phyloP scores from a whole-genome alignment of 2,888 invertebrate genomes.

The Gasteruption jaculator region DNA sequence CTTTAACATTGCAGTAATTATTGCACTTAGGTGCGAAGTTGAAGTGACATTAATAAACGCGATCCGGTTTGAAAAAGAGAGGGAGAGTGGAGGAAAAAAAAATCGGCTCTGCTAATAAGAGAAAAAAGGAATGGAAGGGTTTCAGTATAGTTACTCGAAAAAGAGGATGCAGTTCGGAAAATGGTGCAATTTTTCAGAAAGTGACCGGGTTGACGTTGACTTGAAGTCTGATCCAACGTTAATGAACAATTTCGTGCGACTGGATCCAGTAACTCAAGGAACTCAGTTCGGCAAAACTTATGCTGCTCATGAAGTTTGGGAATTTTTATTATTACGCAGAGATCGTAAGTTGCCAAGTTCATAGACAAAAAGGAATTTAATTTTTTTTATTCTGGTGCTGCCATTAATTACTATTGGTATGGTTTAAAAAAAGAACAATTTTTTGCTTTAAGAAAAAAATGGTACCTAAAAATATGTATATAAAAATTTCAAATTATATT shows the following conservation, averaged over 20 bases:
- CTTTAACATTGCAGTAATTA: too few relatives aligned
- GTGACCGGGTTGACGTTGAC: conserved; percentile 46
- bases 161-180: conserved; percentile 54
- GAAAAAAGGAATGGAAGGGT: conserved; percentile 33
- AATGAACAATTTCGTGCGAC: conserved; percentile 52
- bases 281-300: conserved; percentile 54
- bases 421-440: too few relatives aligned
- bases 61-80: background rate
- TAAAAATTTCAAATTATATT: too few relatives aligned
- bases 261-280: conserved; percentile 55
- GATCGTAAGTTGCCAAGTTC: too few relatives aligned
- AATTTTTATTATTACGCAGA: too few relatives aligned
- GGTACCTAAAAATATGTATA: too few relatives aligned
- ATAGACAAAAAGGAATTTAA: too few relatives aligned
- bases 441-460: too few relatives aligned
- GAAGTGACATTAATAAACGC: background rate
- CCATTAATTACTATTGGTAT: too few relatives aligned
- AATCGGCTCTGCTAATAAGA: too few relatives aligned
- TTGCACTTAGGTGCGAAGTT: background rate
- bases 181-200: conserved; percentile 53
- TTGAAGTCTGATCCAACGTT: conserved; percentile 47
- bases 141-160: conserved; percentile 54
- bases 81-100: too few relatives aligned
- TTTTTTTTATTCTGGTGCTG: too few relatives aligned
- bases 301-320: conserved; percentile 54